phyloP scores from a whole-genome alignment of 2,113 vertebrate genomes.

The Mastomys natalensis region DNA sequence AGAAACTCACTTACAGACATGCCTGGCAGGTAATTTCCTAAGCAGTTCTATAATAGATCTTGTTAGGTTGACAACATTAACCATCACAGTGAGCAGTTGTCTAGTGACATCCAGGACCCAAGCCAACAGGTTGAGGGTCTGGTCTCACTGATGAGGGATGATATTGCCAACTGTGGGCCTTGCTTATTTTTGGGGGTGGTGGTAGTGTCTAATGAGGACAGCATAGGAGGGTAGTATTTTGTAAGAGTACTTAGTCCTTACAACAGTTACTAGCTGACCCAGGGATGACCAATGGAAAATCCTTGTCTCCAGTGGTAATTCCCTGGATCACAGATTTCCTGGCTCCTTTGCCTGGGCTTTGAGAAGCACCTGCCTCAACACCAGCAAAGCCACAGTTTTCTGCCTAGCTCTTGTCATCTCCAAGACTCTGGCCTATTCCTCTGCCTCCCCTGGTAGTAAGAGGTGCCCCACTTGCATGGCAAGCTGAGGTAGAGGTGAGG shows the following conservation, averaged over 20 bases:
- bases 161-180: too few species aligned
- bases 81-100: background rate
- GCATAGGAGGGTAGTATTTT: accelerated
- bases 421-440: background rate
- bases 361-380: background rate
- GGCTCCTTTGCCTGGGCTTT: background rate
- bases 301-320: background rate
- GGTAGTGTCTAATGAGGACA: background rate
- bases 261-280: background rate
- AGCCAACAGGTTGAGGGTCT: background rate
- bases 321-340: background rate
- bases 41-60: background rate
- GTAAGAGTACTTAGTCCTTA: background rate
- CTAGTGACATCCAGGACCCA: background rate
- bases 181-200: background rate
- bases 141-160: background rate
- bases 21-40: background rate
- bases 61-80: background rate
- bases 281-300: background rate
- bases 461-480: background rate
- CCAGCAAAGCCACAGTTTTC: background rate
- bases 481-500: accelerated
- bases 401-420: background rate
- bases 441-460: background rate
- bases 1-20: background rate